A percentile compares a stretch with the other conserved stretches of the same genome.
phyloP scores from a whole-genome alignment of 2,888 invertebrate genomes.

The Athalia circularis region DNA sequence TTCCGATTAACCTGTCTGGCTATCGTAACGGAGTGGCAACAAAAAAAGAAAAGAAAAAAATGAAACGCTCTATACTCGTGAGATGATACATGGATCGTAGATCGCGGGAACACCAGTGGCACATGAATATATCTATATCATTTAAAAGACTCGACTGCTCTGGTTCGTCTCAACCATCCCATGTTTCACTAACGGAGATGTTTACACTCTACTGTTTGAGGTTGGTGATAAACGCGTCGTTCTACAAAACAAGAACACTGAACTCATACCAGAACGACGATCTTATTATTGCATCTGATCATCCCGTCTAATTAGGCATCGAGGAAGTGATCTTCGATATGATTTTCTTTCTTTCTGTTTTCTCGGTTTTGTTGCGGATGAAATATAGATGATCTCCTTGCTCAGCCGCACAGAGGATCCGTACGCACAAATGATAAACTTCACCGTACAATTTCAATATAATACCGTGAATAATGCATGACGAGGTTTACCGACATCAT shows the following conservation, averaged over 20 bases:
- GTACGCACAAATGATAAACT: conserved; percentile 36
- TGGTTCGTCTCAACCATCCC: not conserved
- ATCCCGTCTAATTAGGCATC: no score
- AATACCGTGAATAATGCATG: conserved; percentile 68
- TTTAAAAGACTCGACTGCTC: not conserved
- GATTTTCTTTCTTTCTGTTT: no score
- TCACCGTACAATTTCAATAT: conserved; percentile 66
- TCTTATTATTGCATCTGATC: no score
- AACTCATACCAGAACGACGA: not conserved
- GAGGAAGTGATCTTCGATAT: no score
- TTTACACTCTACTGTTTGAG: not conserved
- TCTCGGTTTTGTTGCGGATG: not conserved
- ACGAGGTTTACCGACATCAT: conserved; percentile 60
- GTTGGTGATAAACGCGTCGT: conserved; percentile 17
- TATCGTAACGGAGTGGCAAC: no score
- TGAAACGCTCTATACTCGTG: not conserved
- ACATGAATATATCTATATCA: not conserved
- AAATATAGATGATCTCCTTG: not conserved
- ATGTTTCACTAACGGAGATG: conserved; percentile 9
- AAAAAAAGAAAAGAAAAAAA: no score
- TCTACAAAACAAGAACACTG: not conserved
- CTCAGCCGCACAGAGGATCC: not conserved
- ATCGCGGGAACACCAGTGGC: not conserved
- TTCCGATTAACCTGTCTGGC: no score
- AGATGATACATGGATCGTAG: conserved; percentile 1